Percentiles rank a stretch among this genome's conserved stretches.
Conservation (phyloP, 2,888 invertebrate species). For the Leptothorax acervorum region DNA sequence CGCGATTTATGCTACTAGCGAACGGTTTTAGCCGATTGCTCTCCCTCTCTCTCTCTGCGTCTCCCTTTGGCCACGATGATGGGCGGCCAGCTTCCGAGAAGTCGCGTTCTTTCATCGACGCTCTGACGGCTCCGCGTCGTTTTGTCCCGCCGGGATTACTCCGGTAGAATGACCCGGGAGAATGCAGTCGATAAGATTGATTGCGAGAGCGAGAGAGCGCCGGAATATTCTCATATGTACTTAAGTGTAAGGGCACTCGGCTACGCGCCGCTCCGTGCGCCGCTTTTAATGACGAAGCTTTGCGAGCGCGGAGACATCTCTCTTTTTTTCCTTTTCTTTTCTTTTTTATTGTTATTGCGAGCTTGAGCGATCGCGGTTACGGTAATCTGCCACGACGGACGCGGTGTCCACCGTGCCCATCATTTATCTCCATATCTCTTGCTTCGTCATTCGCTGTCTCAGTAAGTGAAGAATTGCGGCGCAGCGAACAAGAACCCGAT, state of each 20-base stretch:
- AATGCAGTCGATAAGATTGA: constrained; percentile 59
- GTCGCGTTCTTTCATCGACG: constrained; percentile 56
- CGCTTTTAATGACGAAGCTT: constrained; percentile 37
- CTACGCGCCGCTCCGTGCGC: constrained; percentile 15
- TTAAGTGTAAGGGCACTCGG: constrained; percentile 34
- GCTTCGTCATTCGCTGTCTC: constrained; percentile 46
- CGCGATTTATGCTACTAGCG: constrained; percentile 75
- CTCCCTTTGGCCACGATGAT: background rate
- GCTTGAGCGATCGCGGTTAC: constrained; percentile 10
- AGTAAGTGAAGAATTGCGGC: constrained; percentile 49
- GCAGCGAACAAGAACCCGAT: constrained; percentile 46
- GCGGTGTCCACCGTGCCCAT: constrained; percentile 9
- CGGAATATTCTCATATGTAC: constrained; percentile 43
- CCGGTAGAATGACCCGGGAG: constrained; percentile 37
- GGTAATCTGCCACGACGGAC: constrained; percentile 14
- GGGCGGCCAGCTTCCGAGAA: constrained; percentile 42
- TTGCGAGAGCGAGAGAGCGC: constrained; percentile 22
- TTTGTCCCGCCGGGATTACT: constrained; percentile 54
- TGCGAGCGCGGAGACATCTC: constrained; percentile 1
- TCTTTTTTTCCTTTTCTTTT: background rate
- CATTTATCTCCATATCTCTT: constrained; percentile 51
- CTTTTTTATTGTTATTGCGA: background rate
- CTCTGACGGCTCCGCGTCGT: constrained; percentile 56
- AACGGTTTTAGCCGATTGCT: constrained; percentile 74
- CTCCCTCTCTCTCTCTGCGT: background rate